phyloP scores from a whole-genome alignment of 2,797 vertebrate species.

The Ambastaia sidthimunki region DNA sequence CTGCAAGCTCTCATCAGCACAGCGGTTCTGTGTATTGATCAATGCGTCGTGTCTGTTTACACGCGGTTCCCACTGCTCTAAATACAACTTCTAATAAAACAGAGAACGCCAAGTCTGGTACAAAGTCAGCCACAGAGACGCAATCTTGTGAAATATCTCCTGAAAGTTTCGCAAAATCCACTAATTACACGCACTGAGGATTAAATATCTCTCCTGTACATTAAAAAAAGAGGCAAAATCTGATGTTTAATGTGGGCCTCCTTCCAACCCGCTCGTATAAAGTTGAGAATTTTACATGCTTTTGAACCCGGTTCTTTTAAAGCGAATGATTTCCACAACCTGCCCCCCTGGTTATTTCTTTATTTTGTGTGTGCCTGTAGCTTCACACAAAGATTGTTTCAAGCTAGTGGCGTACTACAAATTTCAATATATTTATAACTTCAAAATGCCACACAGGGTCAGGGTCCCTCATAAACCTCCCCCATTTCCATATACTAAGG shows the following conservation, averaged over 20 bases:
- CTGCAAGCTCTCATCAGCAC: slow-evolving; percentile 44
- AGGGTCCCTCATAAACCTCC: background rate
- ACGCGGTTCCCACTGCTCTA: slow-evolving; percentile 47
- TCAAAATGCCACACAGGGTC: too few species aligned
- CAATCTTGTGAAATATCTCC: slow-evolving; percentile 38
- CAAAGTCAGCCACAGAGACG: slow-evolving; percentile 40
- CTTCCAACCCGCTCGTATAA: background rate
- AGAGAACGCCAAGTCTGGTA: slow-evolving; percentile 42
- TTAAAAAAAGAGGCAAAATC: slow-evolving; percentile 10
- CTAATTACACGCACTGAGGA: slow-evolving; percentile 45
- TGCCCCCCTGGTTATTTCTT: slow-evolving; percentile 24
- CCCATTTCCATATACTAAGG: too few species aligned
- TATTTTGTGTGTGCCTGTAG: slow-evolving; percentile 9
- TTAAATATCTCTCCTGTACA: slow-evolving; percentile 30
- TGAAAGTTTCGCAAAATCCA: slow-evolving; percentile 15
- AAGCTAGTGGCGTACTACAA: background rate
- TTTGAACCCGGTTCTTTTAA: slow-evolving; percentile 25
- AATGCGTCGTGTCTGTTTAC: slow-evolving; percentile 57
- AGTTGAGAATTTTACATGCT: background rate
- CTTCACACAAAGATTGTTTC: background rate
- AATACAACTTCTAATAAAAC: slow-evolving; percentile 49
- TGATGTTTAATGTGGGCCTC: slow-evolving; percentile 3
- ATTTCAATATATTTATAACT: background rate
- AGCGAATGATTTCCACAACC: slow-evolving; percentile 24
- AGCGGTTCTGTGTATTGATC: slow-evolving; percentile 56